Base-by-base conservation (phyloP, 2,113 vertebrate species). In the Rhodinocichla rosea region DNA sequence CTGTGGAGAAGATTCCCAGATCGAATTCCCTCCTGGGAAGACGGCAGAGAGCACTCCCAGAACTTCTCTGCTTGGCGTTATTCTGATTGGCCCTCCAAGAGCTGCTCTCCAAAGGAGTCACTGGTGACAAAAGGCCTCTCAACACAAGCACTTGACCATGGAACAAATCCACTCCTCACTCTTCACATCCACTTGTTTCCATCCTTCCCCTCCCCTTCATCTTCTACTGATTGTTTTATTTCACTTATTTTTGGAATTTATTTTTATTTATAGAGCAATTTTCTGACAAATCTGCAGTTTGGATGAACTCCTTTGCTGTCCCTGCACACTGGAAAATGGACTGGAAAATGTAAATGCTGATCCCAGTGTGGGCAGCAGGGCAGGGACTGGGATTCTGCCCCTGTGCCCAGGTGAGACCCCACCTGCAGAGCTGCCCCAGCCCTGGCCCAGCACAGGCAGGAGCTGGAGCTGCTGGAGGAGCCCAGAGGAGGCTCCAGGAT, bases 211-310 rank as follows among this genome's bases (percentile, higher is more conserved):
- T 55, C 27, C 22, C 39, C 50, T 90, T 86, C 45, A 53, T 68
- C 59, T 73, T 76, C 52, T n/a, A 52, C 56, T 47, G 81, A 85
- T 17, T 17, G 26, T 33, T 86, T 83, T 55, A 79, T 83, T 88
- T 88, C 42, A 62, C 62, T 94, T 95, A 86, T 91, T 94, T 91
- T 87, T 55, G 62, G 42, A 71, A 68, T 80, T 83, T 70, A 23
- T 57, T 92, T 90, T 71, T 89, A 85, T 88, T 90, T 90, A 52
- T 70, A 88, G 62, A 94, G 62, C 49, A 76, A 83, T 86, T 87
- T 95, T 60, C 55, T 6, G 23, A 50, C 59, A 39, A 62, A 75
- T 70, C 27, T 59, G 63, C 21, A 74, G 70, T 71, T 52, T 83
- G 15, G 68, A 92, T 86, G 64, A 95, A 87, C 64, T 76, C 67